A percentile compares a stretch with the other conserved stretches of the same genome.
Evolutionary conservation across 2,797 vertebrate genomes (phyloP).

Genomic region (Myotis daubentonii): DNA sequence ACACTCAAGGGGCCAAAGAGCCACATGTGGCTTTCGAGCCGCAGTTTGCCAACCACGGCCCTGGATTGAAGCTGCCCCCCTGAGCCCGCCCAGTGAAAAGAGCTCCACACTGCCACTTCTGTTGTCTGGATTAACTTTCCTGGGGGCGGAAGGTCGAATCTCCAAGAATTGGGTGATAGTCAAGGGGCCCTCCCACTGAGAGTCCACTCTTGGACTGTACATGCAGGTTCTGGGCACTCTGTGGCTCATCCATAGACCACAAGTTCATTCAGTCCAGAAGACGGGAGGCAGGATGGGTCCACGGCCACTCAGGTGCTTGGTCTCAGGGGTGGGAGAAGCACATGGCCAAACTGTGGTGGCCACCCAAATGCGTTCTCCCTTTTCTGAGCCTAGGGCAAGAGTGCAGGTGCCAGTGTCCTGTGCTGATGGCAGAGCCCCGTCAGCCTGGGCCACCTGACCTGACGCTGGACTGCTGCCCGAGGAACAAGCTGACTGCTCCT

Average conservation of each 20-base stretch:
- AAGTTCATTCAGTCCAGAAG: not conserved
- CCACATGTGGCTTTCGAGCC: too few relatives aligned
- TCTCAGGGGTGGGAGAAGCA: too few relatives aligned
- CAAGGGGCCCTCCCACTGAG: not conserved
- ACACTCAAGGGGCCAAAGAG: too few relatives aligned
- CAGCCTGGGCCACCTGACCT: not conserved
- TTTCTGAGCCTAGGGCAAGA: too few relatives aligned
- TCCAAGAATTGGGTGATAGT: not conserved
- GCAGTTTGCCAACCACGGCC: too few relatives aligned
- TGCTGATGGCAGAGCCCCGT: rapidly evolving
- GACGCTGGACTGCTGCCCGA: not conserved
- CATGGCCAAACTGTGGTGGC: rapidly evolving
- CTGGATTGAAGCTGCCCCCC: too few relatives aligned
- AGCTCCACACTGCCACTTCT: not conserved
- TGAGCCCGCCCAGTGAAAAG: not conserved
- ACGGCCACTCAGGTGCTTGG: not conserved
- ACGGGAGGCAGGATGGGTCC: not conserved
- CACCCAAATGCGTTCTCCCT: rapidly evolving
- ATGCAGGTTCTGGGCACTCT: not conserved
- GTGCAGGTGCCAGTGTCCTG: not conserved
- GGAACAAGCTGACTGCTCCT: not conserved
- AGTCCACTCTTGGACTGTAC: not conserved
- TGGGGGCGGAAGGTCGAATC: not conserved
- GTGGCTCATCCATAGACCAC: not conserved
- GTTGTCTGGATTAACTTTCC: not conserved